A percentile compares a stretch with the other conserved stretches of the same genome.
Evolutionary conservation across 2,113 vertebrate genomes (phyloP).

Genomic region (Sander lucioperca): DNA sequence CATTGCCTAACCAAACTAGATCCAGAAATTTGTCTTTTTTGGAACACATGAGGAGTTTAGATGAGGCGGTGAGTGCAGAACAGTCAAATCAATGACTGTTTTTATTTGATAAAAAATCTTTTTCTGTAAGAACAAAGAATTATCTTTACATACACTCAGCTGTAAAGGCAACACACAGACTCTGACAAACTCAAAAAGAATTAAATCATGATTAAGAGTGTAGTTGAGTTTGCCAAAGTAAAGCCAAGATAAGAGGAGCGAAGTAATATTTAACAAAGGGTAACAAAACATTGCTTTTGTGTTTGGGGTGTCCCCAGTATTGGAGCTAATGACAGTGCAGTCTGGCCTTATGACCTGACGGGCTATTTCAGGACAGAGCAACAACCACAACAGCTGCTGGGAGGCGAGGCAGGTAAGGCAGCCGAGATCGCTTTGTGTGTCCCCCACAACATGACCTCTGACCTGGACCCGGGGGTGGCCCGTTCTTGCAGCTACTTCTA

Average conservation of each 20-base stretch:
- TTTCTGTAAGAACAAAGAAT: neutral
- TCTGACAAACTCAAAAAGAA: neutral
- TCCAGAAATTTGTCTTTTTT: slow-evolving; percentile 1
- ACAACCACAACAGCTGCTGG: slow-evolving; percentile 61
- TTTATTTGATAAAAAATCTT: too few relatives aligned
- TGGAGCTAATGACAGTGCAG: slow-evolving; percentile 26
- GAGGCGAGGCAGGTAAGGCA: slow-evolving; percentile 29
- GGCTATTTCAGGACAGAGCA: slow-evolving; percentile 36
- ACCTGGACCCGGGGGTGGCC: slow-evolving; percentile 27
- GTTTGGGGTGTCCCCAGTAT: slow-evolving; percentile 13
- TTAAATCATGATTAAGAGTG: slow-evolving; percentile 1
- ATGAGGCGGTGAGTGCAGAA: neutral
- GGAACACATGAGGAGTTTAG: slow-evolving; percentile 12
- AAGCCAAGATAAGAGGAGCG: slow-evolving; percentile 1
- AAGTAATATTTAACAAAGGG: neutral
- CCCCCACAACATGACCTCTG: slow-evolving; percentile 55
- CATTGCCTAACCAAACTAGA: neutral
- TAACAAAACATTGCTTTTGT: neutral
- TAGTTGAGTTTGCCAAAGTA: neutral
- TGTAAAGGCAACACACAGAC: neutral
- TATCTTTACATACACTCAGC: neutral
- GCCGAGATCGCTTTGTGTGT: neutral
- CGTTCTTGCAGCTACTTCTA: slow-evolving; percentile 15
- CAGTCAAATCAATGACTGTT: neutral
- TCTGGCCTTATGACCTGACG: slow-evolving; percentile 37